phyloP scores from a whole-genome alignment of 2,797 vertebrate genomes.

The Melanogrammus aeglefinus region DNA sequence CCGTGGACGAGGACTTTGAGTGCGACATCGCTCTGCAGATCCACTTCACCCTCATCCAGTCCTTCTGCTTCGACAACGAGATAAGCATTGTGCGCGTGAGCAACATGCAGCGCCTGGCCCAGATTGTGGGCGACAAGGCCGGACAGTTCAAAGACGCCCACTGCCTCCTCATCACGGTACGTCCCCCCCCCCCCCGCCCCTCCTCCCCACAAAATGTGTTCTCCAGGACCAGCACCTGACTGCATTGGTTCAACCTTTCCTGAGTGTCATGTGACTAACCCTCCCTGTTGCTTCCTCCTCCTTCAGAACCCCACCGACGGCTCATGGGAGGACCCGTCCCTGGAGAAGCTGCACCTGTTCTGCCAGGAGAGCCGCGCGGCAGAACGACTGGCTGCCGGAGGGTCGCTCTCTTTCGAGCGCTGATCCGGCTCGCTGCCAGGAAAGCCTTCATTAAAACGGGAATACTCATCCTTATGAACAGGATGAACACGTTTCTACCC shows the following conservation, averaged over 20 bases:
- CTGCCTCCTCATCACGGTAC: slow-evolving; percentile 92
- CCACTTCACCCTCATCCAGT: slow-evolving; percentile 96
- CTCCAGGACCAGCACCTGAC: too few relatives aligned
- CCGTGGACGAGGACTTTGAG: slow-evolving; percentile 82
- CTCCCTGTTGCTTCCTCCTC: not conserved
- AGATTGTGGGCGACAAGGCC: slow-evolving; percentile 78
- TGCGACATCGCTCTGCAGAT: slow-evolving; percentile 94
- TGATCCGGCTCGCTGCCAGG: slow-evolving; percentile 49
- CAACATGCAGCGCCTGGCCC: slow-evolving; percentile 76
- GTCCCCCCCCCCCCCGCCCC: slow-evolving; percentile 35
- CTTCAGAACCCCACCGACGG: slow-evolving; percentile 69
- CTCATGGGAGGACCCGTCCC: slow-evolving; percentile 74
- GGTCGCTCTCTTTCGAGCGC: slow-evolving; percentile 84
- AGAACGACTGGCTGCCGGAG: slow-evolving; percentile 93
- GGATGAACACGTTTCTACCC: slow-evolving; percentile 75
- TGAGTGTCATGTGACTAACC: not conserved
- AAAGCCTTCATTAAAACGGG: slow-evolving; percentile 53
- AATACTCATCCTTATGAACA: slow-evolving; percentile 73
- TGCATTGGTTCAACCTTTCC: not conserved
- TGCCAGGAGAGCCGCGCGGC: slow-evolving; percentile 73
- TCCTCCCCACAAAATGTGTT: not conserved
- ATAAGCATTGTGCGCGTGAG: slow-evolving; percentile 84
- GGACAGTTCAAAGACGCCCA: slow-evolving; percentile 79
- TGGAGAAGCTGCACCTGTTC: slow-evolving; percentile 78
- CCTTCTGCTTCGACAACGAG: slow-evolving; percentile 87